Base-by-base conservation (phyloP, 2,113 vertebrate species). In the Halichoerus grypus region DNA sequence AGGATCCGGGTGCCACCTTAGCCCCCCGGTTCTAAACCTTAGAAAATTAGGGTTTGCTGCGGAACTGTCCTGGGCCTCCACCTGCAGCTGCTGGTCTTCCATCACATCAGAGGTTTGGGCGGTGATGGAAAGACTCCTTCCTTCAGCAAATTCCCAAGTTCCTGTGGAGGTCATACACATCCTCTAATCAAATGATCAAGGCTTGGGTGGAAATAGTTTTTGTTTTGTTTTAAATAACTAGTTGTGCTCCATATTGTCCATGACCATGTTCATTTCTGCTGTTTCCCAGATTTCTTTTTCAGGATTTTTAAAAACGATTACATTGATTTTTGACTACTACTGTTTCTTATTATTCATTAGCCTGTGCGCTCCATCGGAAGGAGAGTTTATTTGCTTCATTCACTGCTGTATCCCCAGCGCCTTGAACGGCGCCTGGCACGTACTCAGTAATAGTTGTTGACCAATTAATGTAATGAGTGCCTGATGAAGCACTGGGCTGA, bases 231-330 rank as follows among this genome's bases (percentile, higher is more conserved):
- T 91, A 71, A 59, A 14, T 74, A 85, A 36, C 33, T 57, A 7
- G 22, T n/a, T 53, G 42, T 83, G 39, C 71, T 93, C 97, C 49
- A 2, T 53, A 67, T 96, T 82, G 82, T 96, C 39, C 55, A 94
- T 18, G 55, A 42, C 46, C 7, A 57, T 69, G 59, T 83, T 89
- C 39, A 83, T 72, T 86, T 96, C 69, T 95, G 57, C 76, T 93
- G 4, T 65, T 51, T 76, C 72, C 72, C 74, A 95, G 46, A 74
- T 76, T 24, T 67, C 59, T 82, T 71, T 72, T 33, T 16, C 1
- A 49, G 26, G 46, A 77, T 77, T 77, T 87, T n/a, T 0, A 53
- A 59, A 81, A 83, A 57, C 36, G n/a, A 21, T 61, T 42, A 42
- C 21, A 84, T 22, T 93, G 69, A 80, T 65, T 96, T 82, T 49